phyloP scores from a whole-genome alignment of 2,888 invertebrate species.

The Dryobotodes eremita region DNA sequence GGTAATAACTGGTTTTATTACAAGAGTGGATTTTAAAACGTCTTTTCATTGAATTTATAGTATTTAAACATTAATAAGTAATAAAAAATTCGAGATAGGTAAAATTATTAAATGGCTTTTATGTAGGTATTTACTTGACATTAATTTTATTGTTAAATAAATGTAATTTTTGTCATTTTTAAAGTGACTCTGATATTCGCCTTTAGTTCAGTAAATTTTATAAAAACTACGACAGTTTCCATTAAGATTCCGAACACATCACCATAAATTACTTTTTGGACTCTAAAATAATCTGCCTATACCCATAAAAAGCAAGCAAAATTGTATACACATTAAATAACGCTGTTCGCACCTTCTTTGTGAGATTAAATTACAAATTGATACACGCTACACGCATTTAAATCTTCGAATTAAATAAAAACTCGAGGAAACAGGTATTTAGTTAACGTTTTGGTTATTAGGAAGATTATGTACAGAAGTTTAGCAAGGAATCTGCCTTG shows the following conservation, averaged over 20 bases:
- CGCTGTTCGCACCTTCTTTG: conserved; percentile 59
- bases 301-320: conserved; percentile 24
- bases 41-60: conserved; percentile 17
- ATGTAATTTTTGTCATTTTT: neutral
- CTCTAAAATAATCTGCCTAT: neutral
- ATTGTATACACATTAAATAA: conserved; percentile 56
- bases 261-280: conserved; percentile 29
- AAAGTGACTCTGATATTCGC: neutral
- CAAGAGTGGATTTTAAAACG: conserved; percentile 3
- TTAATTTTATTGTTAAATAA: neutral
- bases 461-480: conserved; percentile 33
- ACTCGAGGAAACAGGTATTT: conserved; percentile 40
- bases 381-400: conserved; percentile 42
- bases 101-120: neutral
- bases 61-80: conserved; percentile 14
- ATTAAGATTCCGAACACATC: conserved; percentile 15
- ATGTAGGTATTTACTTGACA: neutral
- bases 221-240: neutral
- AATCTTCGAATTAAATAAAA: conserved; percentile 49
- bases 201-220: neutral
- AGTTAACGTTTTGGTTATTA: neutral
- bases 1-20: conserved; percentile 42
- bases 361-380: conserved; percentile 59
- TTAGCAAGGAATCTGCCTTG: neutral
- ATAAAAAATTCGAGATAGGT: neutral